Evolutionary conservation across 2,888 invertebrate species (phyloP), one percentile per base, ranked within the genome.

Genomic region (Synergus umbraculus): DNA sequence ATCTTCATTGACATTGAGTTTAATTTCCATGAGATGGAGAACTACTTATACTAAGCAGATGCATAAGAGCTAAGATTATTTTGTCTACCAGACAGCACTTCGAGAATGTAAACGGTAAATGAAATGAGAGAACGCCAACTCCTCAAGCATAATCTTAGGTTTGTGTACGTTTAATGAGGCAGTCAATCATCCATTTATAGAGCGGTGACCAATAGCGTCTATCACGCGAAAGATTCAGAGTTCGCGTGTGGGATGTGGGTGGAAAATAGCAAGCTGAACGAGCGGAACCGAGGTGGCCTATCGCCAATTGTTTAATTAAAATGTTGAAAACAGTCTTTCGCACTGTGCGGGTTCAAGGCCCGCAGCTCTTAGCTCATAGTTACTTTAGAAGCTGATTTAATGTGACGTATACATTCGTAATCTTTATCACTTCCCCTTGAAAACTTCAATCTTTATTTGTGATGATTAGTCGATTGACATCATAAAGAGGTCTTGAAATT

Each of bases 131-230:
- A 66, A 76, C 76, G 29, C 10, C 10, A 76, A 76, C 76, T 44
- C 18, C 1, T 60, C 41, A 76, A 66, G 65, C 76, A 87, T 87
- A 87, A 78, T 77, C 76, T 79, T 64, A 73, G 81, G 79, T 85
- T 84, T 88, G 84, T 88, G 85, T 81, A 84, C 79, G 85, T 83
- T 87, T 89, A 87, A 89, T 86, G 87, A 87, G 83, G 79, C 89
- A 82, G 81, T 85, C 86, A 86, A 87, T 90, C 85, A 85, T 85
- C 85, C 85, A 86, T 90, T 87, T 86, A 88, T 88, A 83, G 83
- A 84, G 80, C 79, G 66, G 78, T 81, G 80, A 78, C 79, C 82
- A 84, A 86, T 80, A 79, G 66, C 82, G 78, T 82, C 29, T 54
- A 18, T 44, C 66, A 67, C 66, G 66, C 66, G 66, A 67, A 12